Percentiles rank a stretch among this genome's conserved stretches.
phyloP scores from a whole-genome alignment of 92 coral and sea anemone species.

The Epizoanthus scotinus region DNA sequence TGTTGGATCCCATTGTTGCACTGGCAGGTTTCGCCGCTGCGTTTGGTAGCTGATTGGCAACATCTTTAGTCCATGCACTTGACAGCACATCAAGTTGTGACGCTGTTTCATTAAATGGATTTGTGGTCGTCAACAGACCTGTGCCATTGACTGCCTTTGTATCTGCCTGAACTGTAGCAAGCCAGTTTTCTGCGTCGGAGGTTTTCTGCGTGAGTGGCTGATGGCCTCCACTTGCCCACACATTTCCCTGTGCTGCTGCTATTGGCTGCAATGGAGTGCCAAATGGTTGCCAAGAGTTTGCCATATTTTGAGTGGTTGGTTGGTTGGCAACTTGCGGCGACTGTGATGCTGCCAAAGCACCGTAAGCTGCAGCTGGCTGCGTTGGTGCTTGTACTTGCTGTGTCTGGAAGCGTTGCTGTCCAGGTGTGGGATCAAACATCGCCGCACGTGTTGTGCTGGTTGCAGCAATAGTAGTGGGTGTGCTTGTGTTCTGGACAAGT shows the following conservation, averaged over 20 bases:
- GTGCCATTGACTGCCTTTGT: conserved; percentile 41
- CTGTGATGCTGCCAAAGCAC: conserved; percentile 43
- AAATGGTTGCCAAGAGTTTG: conserved; percentile 56
- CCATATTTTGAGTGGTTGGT: conserved; percentile 41
- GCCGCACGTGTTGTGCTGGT: not conserved
- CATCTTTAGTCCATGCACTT: conserved; percentile 84
- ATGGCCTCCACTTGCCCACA: conserved; percentile 44
- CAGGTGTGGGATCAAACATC: conserved; percentile 34
- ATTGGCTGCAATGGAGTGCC: conserved; percentile 39
- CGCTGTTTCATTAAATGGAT: conserved; percentile 73
- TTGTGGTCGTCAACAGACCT: conserved; percentile 75
- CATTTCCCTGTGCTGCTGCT: conserved; percentile 38
- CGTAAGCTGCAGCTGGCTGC: conserved; percentile 29
- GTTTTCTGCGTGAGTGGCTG: conserved; percentile 34
- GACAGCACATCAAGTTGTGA: conserved; percentile 75
- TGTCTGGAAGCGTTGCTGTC: not conserved
- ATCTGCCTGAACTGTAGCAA: conserved; percentile 72
- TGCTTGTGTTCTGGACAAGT: conserved; percentile 43
- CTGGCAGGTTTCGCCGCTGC: conserved; percentile 13
- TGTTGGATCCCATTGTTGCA: conserved; percentile 1
- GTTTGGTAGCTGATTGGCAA: conserved; percentile 56
- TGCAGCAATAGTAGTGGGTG: conserved; percentile 17
- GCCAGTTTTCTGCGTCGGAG: conserved; percentile 89
- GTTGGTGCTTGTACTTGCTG: not conserved
- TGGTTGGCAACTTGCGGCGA: conserved; percentile 44